Evolutionary conservation across 1,140 invertebrate species (phyloP).

Genomic region (Nasonia vitripennis): DNA sequence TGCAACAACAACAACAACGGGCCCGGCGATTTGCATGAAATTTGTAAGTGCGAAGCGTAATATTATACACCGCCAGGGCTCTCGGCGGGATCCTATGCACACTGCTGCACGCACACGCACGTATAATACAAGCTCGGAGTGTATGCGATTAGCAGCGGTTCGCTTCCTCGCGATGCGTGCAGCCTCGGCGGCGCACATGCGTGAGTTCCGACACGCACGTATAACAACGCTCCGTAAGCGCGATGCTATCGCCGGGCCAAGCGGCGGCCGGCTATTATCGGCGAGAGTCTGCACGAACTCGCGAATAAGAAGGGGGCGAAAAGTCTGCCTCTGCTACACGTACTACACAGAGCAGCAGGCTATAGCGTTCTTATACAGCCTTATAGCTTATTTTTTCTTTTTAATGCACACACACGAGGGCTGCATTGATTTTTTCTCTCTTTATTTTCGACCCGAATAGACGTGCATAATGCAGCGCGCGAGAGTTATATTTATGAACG

Average conservation of each 20-base stretch:
- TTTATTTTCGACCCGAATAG: too few relatives aligned
- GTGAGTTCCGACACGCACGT: constrained; percentile 52
- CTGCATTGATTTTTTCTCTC: too few relatives aligned
- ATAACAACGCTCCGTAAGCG: constrained; percentile 36
- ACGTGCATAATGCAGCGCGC: too few relatives aligned
- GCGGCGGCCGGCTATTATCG: constrained; percentile 55
- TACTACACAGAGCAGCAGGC: too few relatives aligned
- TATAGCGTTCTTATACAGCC: too few relatives aligned
- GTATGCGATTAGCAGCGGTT: constrained; percentile 19
- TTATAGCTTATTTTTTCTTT: too few relatives aligned
- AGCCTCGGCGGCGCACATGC: not conserved
- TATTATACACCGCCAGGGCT: constrained; percentile 3
- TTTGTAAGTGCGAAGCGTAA: constrained; percentile 43
- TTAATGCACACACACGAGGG: too few relatives aligned
- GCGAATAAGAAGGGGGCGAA: not conserved
- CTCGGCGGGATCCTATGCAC: not conserved
- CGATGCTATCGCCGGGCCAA: constrained; percentile 56
- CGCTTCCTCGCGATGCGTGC: constrained; percentile 12
- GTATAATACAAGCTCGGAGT: constrained; percentile 50
- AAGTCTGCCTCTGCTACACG: too few relatives aligned
- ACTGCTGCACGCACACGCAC: constrained; percentile 32
- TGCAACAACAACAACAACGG: not conserved
- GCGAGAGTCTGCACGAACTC: constrained; percentile 53
- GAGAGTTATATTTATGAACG: too few relatives aligned
- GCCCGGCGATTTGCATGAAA: constrained; percentile 44